A percentile compares a stretch with the other conserved stretches of the same genome.
These are phyloP conservation scores for Drosophila sproati DNA, from an alignment of 1,140 invertebrate species.

Conservation along the genomic window DNA sequence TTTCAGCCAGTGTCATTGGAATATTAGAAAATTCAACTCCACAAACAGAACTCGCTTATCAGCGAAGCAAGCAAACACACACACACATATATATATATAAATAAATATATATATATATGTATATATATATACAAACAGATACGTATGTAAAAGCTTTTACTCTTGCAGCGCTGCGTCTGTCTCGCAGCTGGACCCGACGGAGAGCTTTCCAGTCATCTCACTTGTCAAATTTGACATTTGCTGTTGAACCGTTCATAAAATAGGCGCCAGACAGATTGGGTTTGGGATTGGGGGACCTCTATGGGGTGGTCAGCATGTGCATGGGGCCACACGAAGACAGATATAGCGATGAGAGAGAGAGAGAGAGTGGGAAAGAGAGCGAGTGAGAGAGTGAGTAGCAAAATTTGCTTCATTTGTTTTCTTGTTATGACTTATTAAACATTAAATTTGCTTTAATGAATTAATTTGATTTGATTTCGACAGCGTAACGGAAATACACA, in stretches of 20 bases:
- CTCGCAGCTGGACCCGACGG: neutral
- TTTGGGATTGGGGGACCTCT: neutral
- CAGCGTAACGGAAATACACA: slow-evolving; percentile 58
- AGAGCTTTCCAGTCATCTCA: slow-evolving; percentile 34
- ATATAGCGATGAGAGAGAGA: neutral
- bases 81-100: slow-evolving; percentile 2
- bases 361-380: neutral
- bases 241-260: slow-evolving; percentile 77
- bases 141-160: slow-evolving; percentile 20
- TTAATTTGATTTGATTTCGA: slow-evolving; percentile 78
- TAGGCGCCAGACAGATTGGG: slow-evolving; percentile 76
- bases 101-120: neutral
- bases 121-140: neutral
- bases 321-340: neutral
- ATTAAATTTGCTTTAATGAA: slow-evolving; percentile 78
- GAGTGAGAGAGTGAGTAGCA: neutral
- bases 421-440: slow-evolving; percentile 76
- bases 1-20: slow-evolving; percentile 25
- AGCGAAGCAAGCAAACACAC: slow-evolving; percentile 4
- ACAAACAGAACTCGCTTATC: slow-evolving; percentile 30
- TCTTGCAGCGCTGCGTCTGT: slow-evolving; percentile 9
- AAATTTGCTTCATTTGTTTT: slow-evolving; percentile 60
- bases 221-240: slow-evolving; percentile 78
- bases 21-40: slow-evolving; percentile 7
- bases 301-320: slow-evolving; percentile 3